Conservation (phyloP, 2,797 vertebrate genomes). For the Enteromius mattozi region DNA sequence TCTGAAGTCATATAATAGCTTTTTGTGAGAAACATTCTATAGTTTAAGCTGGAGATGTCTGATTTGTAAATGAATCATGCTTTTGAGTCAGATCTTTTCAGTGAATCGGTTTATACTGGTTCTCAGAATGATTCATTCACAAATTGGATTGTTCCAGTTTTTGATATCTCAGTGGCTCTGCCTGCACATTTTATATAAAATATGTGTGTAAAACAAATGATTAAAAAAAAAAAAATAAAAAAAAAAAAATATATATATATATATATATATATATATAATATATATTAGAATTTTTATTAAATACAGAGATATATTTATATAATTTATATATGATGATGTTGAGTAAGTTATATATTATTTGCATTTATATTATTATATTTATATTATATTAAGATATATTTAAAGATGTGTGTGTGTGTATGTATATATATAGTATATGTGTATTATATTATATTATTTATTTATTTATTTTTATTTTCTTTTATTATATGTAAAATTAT, state of each 20-base stretch:
- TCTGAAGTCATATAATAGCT: neutral
- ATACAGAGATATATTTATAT: neutral
- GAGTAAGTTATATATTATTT: too few relatives aligned
- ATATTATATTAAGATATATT: too few relatives aligned
- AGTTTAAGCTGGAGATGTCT: neutral
- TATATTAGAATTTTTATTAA: neutral
- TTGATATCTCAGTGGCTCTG: neutral
- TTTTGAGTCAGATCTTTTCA: neutral
- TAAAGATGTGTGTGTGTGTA: too few relatives aligned
- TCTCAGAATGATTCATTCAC: neutral
- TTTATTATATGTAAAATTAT: neutral
- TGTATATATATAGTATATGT: too few relatives aligned
- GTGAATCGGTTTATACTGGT: neutral
- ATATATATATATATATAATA: too few relatives aligned
- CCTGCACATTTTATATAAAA: neutral
- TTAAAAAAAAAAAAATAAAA: too few relatives aligned
- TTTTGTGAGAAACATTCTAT: neutral
- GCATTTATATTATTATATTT: too few relatives aligned
- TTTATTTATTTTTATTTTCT: too few relatives aligned
- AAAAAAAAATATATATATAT: neutral
- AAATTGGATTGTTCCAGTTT: neutral
- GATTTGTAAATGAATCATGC: neutral
- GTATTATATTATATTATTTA: too few relatives aligned
- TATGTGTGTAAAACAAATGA: neutral
- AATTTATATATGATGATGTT: too few relatives aligned